Evolutionary conservation across 2,797 vertebrate genomes (phyloP).

Genomic region (Glyptemys insculpta): DNA sequence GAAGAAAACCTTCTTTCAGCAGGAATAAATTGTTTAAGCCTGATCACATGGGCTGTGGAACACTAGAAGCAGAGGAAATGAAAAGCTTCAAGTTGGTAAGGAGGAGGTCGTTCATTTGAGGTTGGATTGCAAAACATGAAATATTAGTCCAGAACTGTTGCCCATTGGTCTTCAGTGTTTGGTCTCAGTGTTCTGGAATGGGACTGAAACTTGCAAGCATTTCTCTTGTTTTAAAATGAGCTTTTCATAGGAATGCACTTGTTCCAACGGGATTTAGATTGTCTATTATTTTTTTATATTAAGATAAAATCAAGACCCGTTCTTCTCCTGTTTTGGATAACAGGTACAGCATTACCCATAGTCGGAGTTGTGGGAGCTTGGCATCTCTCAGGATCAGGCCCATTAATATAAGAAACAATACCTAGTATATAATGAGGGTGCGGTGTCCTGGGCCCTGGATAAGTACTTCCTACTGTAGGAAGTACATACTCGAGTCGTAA

Average conservation of each 20-base stretch:
- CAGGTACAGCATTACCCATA: neutral
- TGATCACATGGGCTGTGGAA: slow-evolving; percentile 11
- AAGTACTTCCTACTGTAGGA: neutral
- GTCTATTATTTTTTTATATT: neutral
- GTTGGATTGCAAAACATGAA: slow-evolving; percentile 19
- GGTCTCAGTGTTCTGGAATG: neutral
- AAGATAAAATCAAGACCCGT: neutral
- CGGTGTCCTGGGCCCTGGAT: neutral
- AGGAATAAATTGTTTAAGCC: slow-evolving; percentile 22
- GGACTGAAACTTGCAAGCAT: neutral
- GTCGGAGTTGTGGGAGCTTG: neutral
- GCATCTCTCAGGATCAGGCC: neutral
- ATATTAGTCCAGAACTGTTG: neutral
- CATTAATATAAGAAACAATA: neutral
- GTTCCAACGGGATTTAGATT: neutral
- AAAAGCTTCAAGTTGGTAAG: slow-evolving; percentile 2
- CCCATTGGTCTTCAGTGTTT: neutral
- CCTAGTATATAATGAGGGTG: neutral
- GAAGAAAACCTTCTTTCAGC: slow-evolving; percentile 36
- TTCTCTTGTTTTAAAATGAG: neutral
- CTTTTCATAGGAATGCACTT: neutral
- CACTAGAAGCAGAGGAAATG: slow-evolving; percentile 5
- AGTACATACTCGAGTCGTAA: no score
- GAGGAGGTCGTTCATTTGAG: slow-evolving; percentile 6
- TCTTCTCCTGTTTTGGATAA: neutral